A percentile compares a stretch with the other conserved stretches of the same genome.
These are phyloP conservation scores for Saguinus imperator DNA, from an alignment of 2,113 vertebrate species.

Conservation along the genomic window DNA sequence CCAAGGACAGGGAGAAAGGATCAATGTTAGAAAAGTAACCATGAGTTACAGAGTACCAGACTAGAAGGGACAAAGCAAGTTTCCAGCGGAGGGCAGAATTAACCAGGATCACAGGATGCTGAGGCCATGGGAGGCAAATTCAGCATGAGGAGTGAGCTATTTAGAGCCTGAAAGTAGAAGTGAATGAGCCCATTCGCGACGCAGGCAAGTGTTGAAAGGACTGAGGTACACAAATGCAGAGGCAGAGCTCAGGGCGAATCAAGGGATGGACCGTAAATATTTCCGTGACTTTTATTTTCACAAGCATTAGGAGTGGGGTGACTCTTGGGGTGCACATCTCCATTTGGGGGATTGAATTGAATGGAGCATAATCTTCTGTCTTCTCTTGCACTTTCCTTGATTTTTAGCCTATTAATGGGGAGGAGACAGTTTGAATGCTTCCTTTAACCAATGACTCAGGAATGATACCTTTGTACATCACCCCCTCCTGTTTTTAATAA, in stretches of 20 bases:
- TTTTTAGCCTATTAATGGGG: not conserved
- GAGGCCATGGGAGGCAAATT: not conserved
- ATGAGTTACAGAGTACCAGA: not conserved
- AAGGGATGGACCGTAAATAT: accelerated
- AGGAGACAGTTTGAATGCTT: not conserved
- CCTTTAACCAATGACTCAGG: not conserved
- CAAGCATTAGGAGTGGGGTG: not conserved
- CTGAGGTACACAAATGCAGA: not conserved
- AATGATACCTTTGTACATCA: constrained; percentile 6
- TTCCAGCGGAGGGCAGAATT: not conserved
- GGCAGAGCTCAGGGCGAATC: not conserved
- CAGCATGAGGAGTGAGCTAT: not conserved
- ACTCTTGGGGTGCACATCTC: not conserved
- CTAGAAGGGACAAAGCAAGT: not conserved
- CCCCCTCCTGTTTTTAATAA: constrained; percentile 51
- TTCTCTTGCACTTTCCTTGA: not conserved
- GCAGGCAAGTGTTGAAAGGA: accelerated
- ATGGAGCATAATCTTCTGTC: not conserved
- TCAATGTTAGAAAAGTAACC: not conserved
- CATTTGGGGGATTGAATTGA: not conserved
- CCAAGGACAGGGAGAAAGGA: not conserved
- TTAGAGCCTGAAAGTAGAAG: not conserved
- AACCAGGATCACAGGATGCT: accelerated
- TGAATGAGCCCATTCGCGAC: not conserved
- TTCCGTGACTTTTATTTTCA: not conserved